Evolutionary conservation across 2,797 vertebrate genomes (phyloP).

Genomic region (Bovichtus diacanthus): DNA sequence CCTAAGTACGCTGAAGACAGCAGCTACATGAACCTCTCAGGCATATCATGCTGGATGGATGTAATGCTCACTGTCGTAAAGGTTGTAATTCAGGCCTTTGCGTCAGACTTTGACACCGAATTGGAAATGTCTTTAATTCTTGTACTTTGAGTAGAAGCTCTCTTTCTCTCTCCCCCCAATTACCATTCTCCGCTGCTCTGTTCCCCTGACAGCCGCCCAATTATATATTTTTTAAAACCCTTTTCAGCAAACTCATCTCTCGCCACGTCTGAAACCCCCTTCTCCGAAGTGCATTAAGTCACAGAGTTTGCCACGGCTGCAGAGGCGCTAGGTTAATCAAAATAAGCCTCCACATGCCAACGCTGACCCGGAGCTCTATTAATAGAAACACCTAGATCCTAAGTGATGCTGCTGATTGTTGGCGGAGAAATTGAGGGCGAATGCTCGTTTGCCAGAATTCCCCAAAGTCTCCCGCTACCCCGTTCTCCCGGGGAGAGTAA

Average conservation of each 20-base stretch:
- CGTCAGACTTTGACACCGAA: conserved; percentile 43
- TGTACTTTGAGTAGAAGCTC: conserved; percentile 37
- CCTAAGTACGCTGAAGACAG: neutral
- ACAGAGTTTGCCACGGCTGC: conserved; percentile 34
- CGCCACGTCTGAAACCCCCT: conserved; percentile 21
- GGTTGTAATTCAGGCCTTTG: conserved; percentile 27
- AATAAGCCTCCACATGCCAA: conserved; percentile 53
- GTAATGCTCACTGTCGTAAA: conserved; percentile 47
- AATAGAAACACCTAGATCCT: conserved; percentile 64
- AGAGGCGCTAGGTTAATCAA: conserved; percentile 61
- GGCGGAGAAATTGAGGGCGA: conserved; percentile 55
- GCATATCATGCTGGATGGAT: conserved; percentile 24
- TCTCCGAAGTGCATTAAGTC: conserved; percentile 55
- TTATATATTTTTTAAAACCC: conserved; percentile 63
- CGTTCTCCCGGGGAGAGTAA: conserved; percentile 62
- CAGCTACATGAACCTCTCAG: conserved; percentile 23
- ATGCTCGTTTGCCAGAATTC: conserved; percentile 59
- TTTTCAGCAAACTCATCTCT: conserved; percentile 46
- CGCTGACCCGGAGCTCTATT: conserved; percentile 58
- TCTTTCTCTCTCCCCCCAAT: conserved; percentile 30
- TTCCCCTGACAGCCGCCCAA: conserved; percentile 70
- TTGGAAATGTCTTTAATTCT: conserved; percentile 62
- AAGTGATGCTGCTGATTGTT: conserved; percentile 58
- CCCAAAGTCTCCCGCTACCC: conserved; percentile 48
- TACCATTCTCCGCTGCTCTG: conserved; percentile 24